Percentiles rank a stretch among this genome's conserved stretches.
These are phyloP conservation scores for Nyctereutes procyonoides DNA, from an alignment of 2,113 vertebrate species.

Conservation along the genomic window DNA sequence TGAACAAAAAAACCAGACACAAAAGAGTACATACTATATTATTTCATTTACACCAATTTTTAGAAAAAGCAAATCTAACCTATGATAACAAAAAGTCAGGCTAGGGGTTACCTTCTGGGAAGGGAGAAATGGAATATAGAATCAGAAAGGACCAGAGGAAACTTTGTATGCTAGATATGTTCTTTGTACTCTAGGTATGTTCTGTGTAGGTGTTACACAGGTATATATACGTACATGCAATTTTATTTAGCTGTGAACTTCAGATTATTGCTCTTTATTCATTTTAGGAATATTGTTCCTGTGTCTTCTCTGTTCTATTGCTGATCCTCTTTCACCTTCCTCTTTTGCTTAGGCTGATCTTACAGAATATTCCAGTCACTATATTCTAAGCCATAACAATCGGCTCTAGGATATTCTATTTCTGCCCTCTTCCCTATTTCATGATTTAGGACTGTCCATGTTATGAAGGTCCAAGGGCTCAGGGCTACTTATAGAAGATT, in stretches of 20 bases:
- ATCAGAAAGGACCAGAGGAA: not conserved
- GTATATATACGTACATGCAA: not conserved
- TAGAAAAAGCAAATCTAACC: slow-evolving; percentile 1
- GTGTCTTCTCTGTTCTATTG: not conserved
- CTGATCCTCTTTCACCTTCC: not conserved
- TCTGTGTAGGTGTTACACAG: not conserved
- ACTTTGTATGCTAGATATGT: not conserved
- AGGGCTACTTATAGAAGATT: slow-evolving; percentile 26
- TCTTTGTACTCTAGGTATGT: not conserved
- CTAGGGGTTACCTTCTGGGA: not conserved
- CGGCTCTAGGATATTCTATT: not conserved
- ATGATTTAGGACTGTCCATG: slow-evolving; percentile 27
- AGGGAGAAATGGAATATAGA: slow-evolving; percentile 23
- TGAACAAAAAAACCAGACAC: not conserved
- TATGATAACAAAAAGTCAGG: slow-evolving; percentile 11
- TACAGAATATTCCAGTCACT: not conserved
- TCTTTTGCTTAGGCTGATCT: not conserved
- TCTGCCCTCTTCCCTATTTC: not conserved
- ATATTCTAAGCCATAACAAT: not conserved
- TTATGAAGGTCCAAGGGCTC: slow-evolving; percentile 10
- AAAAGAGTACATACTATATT: not conserved
- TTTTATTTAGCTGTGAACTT: not conserved
- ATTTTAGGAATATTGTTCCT: not conserved
- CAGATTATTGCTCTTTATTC: not conserved
- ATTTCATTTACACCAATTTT: slow-evolving; percentile 4